Base-by-base conservation (phyloP, 2,888 invertebrate species). In the Drosophila algonquin region DNA sequence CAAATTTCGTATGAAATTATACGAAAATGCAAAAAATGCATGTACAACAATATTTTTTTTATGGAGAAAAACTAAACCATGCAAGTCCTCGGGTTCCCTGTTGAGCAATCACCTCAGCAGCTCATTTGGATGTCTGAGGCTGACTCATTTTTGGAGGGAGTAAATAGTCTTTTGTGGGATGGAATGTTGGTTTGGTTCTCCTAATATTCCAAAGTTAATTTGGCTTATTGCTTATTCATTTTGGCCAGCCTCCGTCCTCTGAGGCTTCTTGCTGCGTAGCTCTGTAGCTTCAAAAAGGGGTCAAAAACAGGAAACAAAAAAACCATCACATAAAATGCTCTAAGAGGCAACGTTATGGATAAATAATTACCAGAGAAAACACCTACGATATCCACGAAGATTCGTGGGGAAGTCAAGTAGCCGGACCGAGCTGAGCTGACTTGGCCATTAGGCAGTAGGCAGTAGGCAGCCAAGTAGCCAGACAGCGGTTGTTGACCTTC, bases 341-440 rank as follows among this genome's bases (percentile, higher is more conserved):
- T 52, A 52, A 53, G 53, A 56, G 73, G 27, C 58, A 64, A 45
- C 75, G 70, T 83, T 88, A 83, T 83, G 89, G 80, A 44, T 88
- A 88, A 86, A 88, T 83, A 88, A 83, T 86, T 88, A 88, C 89
- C 78, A 82, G 76, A 79, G 76, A 80, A 86, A 82, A 88, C 83
- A 83, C 89, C 83, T 83, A 83, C 83, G 75, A 82, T 73, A 68
- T 64, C 67, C 59, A 73, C 24, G 51, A 47, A 32, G 24, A 56
- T n/a, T 3, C 21, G 40, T n/a, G 54, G 45, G 35, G 64, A 54
- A 59, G 58, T 24, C 59, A 40, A 53, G 52, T 46, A 55, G 50
- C 63, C 48, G 57, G 44, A n/a, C 55, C 53, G 45, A 52, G 45
- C 56, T 24, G 21, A 21, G 21, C 21, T 21, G 21, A 21, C 21